These are phyloP conservation scores for Cephus cinctus DNA, from an alignment of 1,140 invertebrate genomes.

Conservation along the genomic window DNA sequence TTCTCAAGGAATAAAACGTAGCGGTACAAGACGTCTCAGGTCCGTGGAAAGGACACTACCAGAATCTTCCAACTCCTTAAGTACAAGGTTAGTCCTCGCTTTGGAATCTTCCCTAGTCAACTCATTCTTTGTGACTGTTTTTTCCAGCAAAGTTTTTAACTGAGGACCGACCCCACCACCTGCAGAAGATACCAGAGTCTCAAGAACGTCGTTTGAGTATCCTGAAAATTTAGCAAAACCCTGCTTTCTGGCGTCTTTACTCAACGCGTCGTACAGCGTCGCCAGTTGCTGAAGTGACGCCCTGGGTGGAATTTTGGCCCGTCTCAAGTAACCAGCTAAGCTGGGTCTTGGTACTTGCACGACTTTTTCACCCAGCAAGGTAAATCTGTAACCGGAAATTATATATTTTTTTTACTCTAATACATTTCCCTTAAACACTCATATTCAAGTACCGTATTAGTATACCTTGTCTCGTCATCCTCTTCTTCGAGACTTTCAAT, in stretches of 20 bases:
- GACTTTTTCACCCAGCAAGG: constrained; percentile 43
- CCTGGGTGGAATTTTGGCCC: constrained; percentile 31
- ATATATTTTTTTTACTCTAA: too few relatives aligned
- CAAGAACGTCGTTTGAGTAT: constrained; percentile 41
- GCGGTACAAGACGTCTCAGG: constrained; percentile 36
- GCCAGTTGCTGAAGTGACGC: constrained; percentile 40
- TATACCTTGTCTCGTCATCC: constrained; percentile 39
- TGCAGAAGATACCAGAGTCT: constrained; percentile 29
- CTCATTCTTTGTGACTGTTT: constrained; percentile 36
- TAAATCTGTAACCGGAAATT: constrained; percentile 40
- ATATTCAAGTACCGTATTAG: too few relatives aligned
- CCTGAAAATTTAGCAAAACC: constrained; percentile 43
- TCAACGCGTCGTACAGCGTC: constrained; percentile 41
- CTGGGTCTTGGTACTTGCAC: constrained; percentile 46
- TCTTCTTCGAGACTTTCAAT: constrained; percentile 29
- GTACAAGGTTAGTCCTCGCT: constrained; percentile 19
- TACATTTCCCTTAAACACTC: too few relatives aligned
- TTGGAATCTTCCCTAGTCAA: constrained; percentile 44
- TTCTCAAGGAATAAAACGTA: constrained; percentile 32
- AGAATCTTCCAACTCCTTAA: constrained; percentile 35
- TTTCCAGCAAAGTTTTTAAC: constrained; percentile 37
- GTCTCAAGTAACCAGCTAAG: constrained; percentile 35
- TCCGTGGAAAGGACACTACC: constrained; percentile 38
- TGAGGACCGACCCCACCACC: constrained; percentile 42
- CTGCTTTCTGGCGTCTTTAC: constrained; percentile 48